phyloP scores from a whole-genome alignment of 1,140 invertebrate genomes.

The Drosophila subobscura region DNA sequence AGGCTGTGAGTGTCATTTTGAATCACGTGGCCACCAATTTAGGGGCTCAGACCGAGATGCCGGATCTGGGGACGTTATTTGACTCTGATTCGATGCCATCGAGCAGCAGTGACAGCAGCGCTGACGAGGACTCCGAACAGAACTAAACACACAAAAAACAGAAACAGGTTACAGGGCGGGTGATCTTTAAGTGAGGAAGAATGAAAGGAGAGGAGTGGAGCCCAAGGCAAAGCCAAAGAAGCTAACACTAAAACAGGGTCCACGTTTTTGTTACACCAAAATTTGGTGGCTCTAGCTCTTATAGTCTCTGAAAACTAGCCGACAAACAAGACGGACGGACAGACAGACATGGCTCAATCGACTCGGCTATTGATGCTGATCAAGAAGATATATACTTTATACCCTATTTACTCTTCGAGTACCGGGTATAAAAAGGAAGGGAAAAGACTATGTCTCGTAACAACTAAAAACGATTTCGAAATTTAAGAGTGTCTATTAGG shows the following conservation, averaged over 20 bases:
- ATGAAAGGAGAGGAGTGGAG: not conserved
- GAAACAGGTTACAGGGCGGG: no score
- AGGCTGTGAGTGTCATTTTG: slow-evolving; percentile 65
- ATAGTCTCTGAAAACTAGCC: no score
- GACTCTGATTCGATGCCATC: slow-evolving; percentile 9
- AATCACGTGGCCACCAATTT: slow-evolving; percentile 51
- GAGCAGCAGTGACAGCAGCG: slow-evolving; percentile 25
- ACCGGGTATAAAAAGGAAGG: no score
- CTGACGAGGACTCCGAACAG: not conserved
- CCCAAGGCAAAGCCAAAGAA: not conserved
- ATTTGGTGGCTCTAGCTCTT: no score
- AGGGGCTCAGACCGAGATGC: slow-evolving; percentile 45
- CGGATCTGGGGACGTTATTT: slow-evolving; percentile 33
- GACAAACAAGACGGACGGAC: no score
- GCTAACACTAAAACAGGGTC: not conserved
- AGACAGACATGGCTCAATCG: no score
- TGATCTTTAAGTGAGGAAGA: not conserved
- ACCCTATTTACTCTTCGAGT: no score
- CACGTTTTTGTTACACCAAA: slow-evolving; percentile 3
- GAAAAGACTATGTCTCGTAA: not conserved
- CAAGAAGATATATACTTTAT: no score
- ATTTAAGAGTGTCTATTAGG: not conserved
- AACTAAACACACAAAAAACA: no score
- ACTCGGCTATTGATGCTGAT: no score
- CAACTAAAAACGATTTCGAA: not conserved